Base-by-base conservation (phyloP, 1,140 invertebrate species). In the Achatina immaculata region DNA sequence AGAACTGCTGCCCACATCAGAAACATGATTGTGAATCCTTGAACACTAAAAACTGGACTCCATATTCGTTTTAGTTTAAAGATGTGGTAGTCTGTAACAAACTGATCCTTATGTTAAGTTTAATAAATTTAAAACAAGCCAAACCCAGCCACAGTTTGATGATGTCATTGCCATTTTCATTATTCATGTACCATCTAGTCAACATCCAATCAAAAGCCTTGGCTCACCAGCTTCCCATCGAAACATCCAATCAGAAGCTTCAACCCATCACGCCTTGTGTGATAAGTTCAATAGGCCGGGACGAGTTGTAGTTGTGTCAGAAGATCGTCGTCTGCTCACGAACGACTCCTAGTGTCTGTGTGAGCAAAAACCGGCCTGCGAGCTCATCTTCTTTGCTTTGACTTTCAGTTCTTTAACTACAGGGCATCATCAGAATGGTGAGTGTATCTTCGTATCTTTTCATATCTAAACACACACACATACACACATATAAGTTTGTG, bases 321-420 rank as follows among this genome's bases (percentile, higher is more conserved):
- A 62, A 31, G 58, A 31, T 4, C 16, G 28, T 62, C 31, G 16
- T 62, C n/a, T 31, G 31, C 58, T 62, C 58, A 62, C 58, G 58
- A 62, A 62, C 2, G 58, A 62, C 58, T 62, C 58, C 3, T 62
- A 62, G 21, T 19, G 58, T 62, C 58, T 62, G 58, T 62, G 58
- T 62, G 58, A 62, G 58, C n/a, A n/a, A n/a, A n/a, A n/a, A n/a
- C n/a, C n/a, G n/a, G 45, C 45, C 45, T 48, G 45, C 45, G 7
- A 11, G 45, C 7, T 7, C 19, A 19, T 48, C 19, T 48, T 19
- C 45, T 48, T 19, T 19, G 45, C 7, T 19, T 48, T 48, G 7
- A 11, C 45, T 48, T 48, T 48, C 45, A 48, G 7, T 48, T 48
- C 7, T 21, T 55, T 24, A 7, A 55, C 48, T 2, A 55, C 2